Conservation (phyloP, 2,113 vertebrate species). For the Hemibagrus wyckioides region DNA sequence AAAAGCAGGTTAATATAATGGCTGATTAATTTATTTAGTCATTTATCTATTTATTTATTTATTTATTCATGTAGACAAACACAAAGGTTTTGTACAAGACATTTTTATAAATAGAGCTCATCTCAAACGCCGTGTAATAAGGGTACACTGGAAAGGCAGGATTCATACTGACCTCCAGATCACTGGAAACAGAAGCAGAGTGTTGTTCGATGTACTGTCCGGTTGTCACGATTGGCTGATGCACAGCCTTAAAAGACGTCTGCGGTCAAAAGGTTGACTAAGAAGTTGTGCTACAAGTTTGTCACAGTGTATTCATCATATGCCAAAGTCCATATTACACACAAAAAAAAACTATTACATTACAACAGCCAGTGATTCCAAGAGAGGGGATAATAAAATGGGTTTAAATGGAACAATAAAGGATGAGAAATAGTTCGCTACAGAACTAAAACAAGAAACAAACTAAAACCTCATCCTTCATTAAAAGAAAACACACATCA, state of each 20-base stretch:
- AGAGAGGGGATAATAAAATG: constrained; percentile 12
- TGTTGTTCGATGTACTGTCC: not conserved
- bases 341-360: not conserved
- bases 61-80: constrained; percentile 24
- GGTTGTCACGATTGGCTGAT: not conserved
- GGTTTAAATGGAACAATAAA: not conserved
- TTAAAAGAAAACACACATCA: not conserved
- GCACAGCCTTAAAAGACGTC: not conserved
- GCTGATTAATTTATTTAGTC: too few species aligned
- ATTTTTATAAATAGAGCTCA: constrained; percentile 70
- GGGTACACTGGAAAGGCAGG: constrained; percentile 61
- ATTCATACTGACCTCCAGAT: constrained; percentile 38
- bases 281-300: constrained; percentile 33
- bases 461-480: not conserved
- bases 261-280: not conserved
- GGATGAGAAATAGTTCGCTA: not conserved
- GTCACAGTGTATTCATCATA: constrained; percentile 33
- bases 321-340: not conserved
- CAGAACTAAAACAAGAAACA: not conserved
- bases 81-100: constrained; percentile 46
- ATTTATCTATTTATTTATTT: not conserved
- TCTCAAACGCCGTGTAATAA: constrained; percentile 61
- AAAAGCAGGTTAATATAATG: too few species aligned
- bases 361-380: not conserved
- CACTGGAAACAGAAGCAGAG: not conserved